A percentile compares a stretch with the other conserved stretches of the same genome.
Conservation (phyloP, 2,113 vertebrate species). For the Catharus bicknelli region DNA sequence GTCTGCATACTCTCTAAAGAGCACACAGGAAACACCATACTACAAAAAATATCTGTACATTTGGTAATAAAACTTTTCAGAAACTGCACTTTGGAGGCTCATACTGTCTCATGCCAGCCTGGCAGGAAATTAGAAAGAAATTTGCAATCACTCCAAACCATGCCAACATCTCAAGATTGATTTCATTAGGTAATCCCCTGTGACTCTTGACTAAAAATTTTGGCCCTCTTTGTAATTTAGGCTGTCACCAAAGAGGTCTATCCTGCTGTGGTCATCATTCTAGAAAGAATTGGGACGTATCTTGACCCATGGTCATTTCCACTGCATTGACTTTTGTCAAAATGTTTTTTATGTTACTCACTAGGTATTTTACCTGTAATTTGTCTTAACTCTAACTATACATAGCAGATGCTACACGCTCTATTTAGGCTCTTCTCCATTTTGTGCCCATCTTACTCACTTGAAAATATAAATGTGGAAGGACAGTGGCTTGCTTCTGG, state of each 20-base stretch:
- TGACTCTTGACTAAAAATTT: neutral
- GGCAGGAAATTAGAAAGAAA: neutral
- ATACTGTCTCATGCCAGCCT: neutral
- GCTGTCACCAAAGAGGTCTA: neutral
- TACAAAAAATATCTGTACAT: neutral
- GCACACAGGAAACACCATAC: neutral
- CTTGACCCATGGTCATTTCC: conserved; percentile 1
- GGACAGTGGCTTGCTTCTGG: fast-evolving
- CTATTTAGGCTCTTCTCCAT: neutral
- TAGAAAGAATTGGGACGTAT: neutral
- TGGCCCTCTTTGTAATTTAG: neutral
- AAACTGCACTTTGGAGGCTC: neutral
- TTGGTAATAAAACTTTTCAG: neutral
- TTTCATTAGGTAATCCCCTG: neutral
- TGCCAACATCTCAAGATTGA: neutral
- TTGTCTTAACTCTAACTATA: neutral
- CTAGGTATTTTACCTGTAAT: neutral
- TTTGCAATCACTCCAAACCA: neutral
- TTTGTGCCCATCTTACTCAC: neutral
- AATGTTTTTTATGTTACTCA: neutral
- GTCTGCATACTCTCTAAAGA: neutral
- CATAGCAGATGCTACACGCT: neutral
- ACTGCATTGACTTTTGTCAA: neutral
- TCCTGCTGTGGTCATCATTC: neutral
- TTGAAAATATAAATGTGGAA: neutral